Conservation (phyloP, 2,797 vertebrate genomes). For the Myotis vivesi region DNA sequence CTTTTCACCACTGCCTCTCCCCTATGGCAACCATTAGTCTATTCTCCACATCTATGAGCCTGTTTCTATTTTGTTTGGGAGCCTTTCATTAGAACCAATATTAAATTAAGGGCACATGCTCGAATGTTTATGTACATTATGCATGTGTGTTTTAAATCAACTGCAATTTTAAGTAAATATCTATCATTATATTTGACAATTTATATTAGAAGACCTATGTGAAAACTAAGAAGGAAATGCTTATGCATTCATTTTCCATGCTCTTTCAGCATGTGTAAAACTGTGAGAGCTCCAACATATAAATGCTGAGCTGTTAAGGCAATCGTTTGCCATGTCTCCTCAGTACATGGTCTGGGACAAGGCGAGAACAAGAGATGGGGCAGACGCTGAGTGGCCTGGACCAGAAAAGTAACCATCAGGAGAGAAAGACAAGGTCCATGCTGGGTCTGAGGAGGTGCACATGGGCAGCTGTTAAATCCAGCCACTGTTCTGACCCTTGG, state of each 20-base stretch:
- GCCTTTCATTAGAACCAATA: not conserved
- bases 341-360: not conserved
- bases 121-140: not conserved
- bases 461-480: not conserved
- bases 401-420: not conserved
- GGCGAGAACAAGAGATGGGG: not conserved
- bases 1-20: not conserved
- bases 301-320: not conserved
- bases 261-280: not conserved
- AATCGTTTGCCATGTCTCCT: not conserved
- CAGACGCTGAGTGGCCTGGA: not conserved
- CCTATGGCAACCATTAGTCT: not conserved
- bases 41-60: not conserved
- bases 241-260: not conserved
- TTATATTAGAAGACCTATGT: not conserved
- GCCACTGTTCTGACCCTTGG: not conserved
- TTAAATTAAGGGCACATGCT: not conserved
- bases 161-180: constrained; percentile 20
- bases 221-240: not conserved
- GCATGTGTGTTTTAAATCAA: constrained; percentile 19
- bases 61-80: not conserved
- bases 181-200: not conserved
- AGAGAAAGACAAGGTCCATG: not conserved
- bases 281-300: not conserved
- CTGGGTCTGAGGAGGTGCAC: not conserved